Evolutionary conservation across 1,140 invertebrate genomes (phyloP), one percentile per base, ranked within the genome.

Genomic region (Aphis gossypii): DNA sequence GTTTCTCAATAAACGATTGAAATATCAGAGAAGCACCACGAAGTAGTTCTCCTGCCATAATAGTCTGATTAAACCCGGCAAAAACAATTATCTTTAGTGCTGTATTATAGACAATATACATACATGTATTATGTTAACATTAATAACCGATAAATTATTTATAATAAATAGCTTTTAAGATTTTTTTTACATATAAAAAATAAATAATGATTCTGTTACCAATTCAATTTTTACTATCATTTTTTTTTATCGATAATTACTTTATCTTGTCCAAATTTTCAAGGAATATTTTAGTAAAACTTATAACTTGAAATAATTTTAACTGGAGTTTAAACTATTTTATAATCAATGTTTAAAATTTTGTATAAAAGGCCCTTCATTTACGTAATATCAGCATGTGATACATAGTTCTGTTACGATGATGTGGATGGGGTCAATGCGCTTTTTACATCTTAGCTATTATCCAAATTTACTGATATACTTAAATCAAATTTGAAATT

Each of bases 311-410:
- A 89, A 89, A 48, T 46, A 91, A 8, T 82, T 91, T 23, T 82
- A 76, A 91, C 41, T 51, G 48, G 48, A 1, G 1, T 51, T 51
- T 20, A 51, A 20, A 51, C 14, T 46, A n/a, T 41, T 41, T 46
- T 44, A 44, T 60, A 91, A 76, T 76, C 90, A 35, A 91, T 82
- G 56, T 76, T 91, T 23, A 44, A n/a, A 68, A 76, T 46, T 46
- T n/a, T n/a, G n/a, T n/a, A n/a, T n/a, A n/a, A 82, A 51, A 51
- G 76, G 30, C 90, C 60, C n/a, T 91, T 91, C 44, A 91, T 91
- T 91, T 76, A 91, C 60, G 76, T 91, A 91, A 91, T 91, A 91
- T 91, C 25, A 91, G 60, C 90, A 91, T 91, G 90, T 30, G 20
- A 91, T 76, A 44, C 7, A 11, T 89, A 25, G 30, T 56, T 89